Evolutionary conservation across 2,113 vertebrate genomes (phyloP).

Genomic region (Petaurus breviceps): DNA sequence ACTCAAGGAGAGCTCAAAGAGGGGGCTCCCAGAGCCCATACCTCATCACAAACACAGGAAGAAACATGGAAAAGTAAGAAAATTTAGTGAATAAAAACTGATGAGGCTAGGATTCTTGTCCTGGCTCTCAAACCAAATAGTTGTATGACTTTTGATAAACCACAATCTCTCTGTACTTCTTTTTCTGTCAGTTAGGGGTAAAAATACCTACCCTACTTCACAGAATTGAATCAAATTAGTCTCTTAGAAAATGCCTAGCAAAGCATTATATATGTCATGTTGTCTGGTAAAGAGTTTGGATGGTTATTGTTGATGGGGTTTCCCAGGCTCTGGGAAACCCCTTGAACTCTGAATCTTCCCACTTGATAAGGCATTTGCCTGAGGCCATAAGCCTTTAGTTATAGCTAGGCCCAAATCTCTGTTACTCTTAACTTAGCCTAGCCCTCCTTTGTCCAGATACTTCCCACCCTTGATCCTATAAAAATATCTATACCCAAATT

Average conservation of each 20-base stretch:
- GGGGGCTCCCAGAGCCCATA: too few species aligned
- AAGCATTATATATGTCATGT: not conserved
- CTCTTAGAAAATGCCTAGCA: not conserved
- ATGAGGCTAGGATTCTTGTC: not conserved
- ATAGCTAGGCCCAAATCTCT: too few species aligned
- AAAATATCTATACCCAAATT: too few species aligned
- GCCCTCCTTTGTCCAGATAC: too few species aligned
- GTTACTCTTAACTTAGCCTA: too few species aligned
- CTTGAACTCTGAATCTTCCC: too few species aligned
- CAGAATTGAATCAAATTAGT: not conserved
- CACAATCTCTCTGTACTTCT: not conserved
- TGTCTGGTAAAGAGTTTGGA: not conserved
- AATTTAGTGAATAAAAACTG: not conserved
- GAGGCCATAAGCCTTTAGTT: too few species aligned
- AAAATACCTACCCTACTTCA: not conserved
- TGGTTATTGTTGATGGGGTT: not conserved
- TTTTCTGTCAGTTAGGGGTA: not conserved
- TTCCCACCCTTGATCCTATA: too few species aligned
- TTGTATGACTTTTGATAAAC: not conserved
- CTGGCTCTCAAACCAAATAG: not conserved
- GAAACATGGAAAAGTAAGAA: not conserved
- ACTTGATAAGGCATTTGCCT: too few species aligned
- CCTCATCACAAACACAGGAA: not conserved
- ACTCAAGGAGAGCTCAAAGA: too few species aligned
- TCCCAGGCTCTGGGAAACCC: too few species aligned